Evolutionary conservation across 2,888 invertebrate genomes (phyloP).

Genomic region (Coremacera marginata): DNA sequence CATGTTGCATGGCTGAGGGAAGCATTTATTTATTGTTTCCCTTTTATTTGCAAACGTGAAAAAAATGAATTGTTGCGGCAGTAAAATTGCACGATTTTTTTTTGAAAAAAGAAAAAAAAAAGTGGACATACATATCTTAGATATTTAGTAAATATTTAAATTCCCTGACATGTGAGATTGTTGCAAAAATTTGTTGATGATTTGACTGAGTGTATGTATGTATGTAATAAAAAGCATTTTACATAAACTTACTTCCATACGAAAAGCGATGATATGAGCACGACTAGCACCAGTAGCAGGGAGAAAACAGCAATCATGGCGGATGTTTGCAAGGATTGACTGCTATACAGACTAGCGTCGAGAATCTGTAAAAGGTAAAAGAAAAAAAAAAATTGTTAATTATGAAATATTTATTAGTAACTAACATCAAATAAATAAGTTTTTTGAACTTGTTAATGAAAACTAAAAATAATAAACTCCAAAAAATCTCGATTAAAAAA

Average conservation of each 20-base stretch:
- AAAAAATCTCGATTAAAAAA: too few species aligned
- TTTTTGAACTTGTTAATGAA: too few species aligned
- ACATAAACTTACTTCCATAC: slow-evolving; percentile 89
- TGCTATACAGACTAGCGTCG: slow-evolving; percentile 88
- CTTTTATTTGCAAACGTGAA: slow-evolving; percentile 14
- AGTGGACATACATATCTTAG: background rate
- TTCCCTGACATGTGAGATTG: background rate
- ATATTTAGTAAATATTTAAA: background rate
- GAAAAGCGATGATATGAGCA: slow-evolving; percentile 83
- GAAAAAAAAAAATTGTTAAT: background rate
- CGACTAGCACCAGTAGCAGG: slow-evolving; percentile 80
- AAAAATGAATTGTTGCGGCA: slow-evolving; percentile 21
- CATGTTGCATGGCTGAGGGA: slow-evolving; percentile 22
- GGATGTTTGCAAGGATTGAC: slow-evolving; percentile 86
- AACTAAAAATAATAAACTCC: too few species aligned
- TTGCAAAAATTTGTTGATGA: background rate
- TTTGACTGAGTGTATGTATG: background rate
- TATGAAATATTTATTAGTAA: background rate
- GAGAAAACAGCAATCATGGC: slow-evolving; percentile 87
- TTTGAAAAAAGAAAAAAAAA: background rate
- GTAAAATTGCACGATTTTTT: slow-evolving; percentile 11
- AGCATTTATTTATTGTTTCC: slow-evolving; percentile 36
- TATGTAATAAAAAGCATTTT: background rate
- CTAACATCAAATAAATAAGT: too few species aligned
- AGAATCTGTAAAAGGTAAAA: slow-evolving; percentile 80